Percentiles rank a stretch among this genome's conserved stretches.
These are phyloP conservation scores for Vimba vimba DNA, from an alignment of 2,113 vertebrate genomes.

Conservation along the genomic window DNA sequence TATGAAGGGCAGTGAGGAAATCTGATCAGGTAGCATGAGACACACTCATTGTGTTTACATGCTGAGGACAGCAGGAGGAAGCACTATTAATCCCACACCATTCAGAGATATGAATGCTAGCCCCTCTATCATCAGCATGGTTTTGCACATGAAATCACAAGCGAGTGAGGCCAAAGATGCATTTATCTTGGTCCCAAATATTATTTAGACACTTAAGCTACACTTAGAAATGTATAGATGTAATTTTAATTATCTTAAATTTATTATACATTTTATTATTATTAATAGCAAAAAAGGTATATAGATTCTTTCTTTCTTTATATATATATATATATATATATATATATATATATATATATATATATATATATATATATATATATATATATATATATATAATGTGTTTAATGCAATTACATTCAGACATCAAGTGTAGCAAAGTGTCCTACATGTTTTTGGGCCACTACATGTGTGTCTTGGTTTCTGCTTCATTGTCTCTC, in stretches of 20 bases:
- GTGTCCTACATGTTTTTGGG: background rate
- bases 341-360: too few relatives aligned
- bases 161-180: background rate
- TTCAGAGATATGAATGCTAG: background rate
- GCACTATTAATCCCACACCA: slow-evolving; percentile 31
- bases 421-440: background rate
- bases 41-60: slow-evolving; percentile 41
- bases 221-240: background rate
- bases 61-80: slow-evolving; percentile 23
- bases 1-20: slow-evolving; percentile 15
- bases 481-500: background rate
- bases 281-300: background rate
- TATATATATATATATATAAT: too few relatives aligned
- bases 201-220: background rate
- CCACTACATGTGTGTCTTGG: background rate
- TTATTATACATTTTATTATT: background rate
- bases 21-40: slow-evolving; percentile 17
- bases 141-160: background rate
- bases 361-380: too few relatives aligned
- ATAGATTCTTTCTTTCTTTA: background rate
- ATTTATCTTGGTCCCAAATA: background rate
- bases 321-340: too few relatives aligned
- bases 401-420: too few relatives aligned
- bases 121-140: background rate
- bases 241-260: background rate